Evolutionary conservation across 2,797 vertebrate genomes (phyloP).

Genomic region (Eulemur coronatus): DNA sequence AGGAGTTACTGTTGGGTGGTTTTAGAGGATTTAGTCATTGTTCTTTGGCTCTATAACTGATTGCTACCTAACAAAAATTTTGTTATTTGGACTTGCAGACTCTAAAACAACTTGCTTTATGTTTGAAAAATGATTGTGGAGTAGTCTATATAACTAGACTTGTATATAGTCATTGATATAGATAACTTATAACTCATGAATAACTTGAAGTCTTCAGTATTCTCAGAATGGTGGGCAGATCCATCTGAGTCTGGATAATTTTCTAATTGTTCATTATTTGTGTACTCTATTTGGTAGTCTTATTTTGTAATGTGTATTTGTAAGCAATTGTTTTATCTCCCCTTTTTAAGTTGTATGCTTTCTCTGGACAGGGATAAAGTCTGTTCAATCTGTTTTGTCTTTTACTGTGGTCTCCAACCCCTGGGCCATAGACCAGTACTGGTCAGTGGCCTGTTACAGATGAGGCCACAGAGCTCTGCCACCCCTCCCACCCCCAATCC

Average conservation of each 20-base stretch:
- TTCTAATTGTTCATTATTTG: not conserved
- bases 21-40: conserved; percentile 27
- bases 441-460: too few relatives aligned
- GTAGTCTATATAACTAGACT: not conserved
- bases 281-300: not conserved
- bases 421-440: too few relatives aligned
- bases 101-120: not conserved
- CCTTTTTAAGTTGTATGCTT: not conserved
- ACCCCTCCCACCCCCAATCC: too few relatives aligned
- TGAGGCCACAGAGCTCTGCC: too few relatives aligned
- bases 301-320: not conserved
- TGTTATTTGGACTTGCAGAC: not conserved
- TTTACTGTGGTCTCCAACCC: not conserved
- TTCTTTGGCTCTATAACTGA: conserved; percentile 14
- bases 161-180: not conserved
- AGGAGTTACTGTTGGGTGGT: not conserved
- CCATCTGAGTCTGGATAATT: not conserved
- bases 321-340: not conserved
- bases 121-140: not conserved
- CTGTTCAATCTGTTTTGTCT: not conserved
- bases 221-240: not conserved
- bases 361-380: not conserved
- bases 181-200: not conserved
- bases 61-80: not conserved
- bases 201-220: not conserved